phyloP scores from a whole-genome alignment of 2,113 vertebrate genomes.

The Pachypanchax playfairii region DNA sequence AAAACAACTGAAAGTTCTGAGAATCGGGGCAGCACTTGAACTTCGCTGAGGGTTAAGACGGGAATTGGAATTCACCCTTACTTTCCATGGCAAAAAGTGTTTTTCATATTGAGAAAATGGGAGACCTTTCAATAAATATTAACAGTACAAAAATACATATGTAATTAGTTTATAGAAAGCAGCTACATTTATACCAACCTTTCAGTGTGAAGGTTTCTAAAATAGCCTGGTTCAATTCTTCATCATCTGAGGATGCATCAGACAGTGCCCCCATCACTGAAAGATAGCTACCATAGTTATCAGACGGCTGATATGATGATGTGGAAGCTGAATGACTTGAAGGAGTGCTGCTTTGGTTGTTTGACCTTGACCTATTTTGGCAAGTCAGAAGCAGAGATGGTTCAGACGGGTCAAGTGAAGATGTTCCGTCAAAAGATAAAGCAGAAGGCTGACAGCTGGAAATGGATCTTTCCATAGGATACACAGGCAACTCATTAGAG shows the following conservation, averaged over 20 bases:
- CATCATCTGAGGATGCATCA: neutral
- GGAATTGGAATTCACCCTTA: too few relatives aligned
- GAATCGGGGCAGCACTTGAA: too few relatives aligned
- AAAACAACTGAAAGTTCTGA: too few relatives aligned
- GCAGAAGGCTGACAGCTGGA: neutral
- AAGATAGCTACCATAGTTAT: neutral
- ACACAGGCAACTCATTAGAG: neutral
- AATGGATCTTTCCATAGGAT: neutral
- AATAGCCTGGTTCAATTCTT: neutral
- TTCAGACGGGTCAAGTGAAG: neutral
- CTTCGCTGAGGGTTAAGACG: too few relatives aligned
- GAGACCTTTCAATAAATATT: too few relatives aligned
- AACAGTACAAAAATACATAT: too few relatives aligned
- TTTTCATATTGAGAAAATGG: too few relatives aligned
- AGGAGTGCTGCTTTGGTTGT: neutral
- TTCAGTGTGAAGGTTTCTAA: constrained; percentile 1
- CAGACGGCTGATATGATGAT: neutral
- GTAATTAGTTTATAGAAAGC: too few relatives aligned
- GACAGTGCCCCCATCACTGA: neutral
- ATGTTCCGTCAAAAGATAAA: neutral
- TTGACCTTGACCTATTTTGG: too few relatives aligned
- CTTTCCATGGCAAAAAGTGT: too few relatives aligned
- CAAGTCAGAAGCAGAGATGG: too few relatives aligned
- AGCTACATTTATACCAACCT: neutral
- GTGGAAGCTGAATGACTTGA: neutral